A percentile compares a stretch with the other conserved stretches of the same genome.
Conservation (phyloP, 2,797 vertebrate species). For the Simalia tracyae region DNA sequence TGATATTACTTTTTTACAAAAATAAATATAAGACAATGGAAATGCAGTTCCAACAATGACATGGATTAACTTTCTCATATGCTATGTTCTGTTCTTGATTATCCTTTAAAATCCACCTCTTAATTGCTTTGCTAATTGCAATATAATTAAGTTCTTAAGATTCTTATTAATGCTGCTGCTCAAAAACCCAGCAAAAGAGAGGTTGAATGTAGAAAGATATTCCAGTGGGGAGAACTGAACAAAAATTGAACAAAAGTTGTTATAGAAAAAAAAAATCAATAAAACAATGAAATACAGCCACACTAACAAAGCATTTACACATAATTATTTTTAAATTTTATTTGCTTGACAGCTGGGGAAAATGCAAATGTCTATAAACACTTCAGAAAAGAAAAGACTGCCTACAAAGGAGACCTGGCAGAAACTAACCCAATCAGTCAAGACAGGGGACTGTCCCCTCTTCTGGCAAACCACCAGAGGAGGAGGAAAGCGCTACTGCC, state of each 20-base stretch:
- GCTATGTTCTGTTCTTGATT: neutral
- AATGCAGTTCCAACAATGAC: neutral
- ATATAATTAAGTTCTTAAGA: conserved; percentile 6
- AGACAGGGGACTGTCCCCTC: too few relatives aligned
- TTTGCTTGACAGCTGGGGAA: conserved; percentile 4
- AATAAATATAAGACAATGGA: neutral
- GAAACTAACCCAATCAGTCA: too few relatives aligned
- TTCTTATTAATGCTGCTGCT: neutral
- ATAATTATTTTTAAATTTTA: conserved; percentile 17
- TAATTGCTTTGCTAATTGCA: conserved; percentile 12
- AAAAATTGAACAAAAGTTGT: neutral
- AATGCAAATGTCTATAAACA: neutral
- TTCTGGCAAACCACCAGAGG: too few relatives aligned
- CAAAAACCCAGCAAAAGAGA: neutral
- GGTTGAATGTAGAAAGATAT: neutral
- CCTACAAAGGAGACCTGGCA: too few relatives aligned
- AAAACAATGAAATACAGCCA: neutral
- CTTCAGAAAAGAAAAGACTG: neutral
- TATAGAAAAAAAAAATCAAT: neutral
- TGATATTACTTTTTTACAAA: neutral
- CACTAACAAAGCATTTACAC: neutral
- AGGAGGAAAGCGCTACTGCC: too few relatives aligned
- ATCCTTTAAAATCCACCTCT: neutral
- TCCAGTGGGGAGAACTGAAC: neutral
- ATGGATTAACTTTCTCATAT: neutral